phyloP scores from a whole-genome alignment of 2,113 vertebrate species.

The Formicarius rufipectus region DNA sequence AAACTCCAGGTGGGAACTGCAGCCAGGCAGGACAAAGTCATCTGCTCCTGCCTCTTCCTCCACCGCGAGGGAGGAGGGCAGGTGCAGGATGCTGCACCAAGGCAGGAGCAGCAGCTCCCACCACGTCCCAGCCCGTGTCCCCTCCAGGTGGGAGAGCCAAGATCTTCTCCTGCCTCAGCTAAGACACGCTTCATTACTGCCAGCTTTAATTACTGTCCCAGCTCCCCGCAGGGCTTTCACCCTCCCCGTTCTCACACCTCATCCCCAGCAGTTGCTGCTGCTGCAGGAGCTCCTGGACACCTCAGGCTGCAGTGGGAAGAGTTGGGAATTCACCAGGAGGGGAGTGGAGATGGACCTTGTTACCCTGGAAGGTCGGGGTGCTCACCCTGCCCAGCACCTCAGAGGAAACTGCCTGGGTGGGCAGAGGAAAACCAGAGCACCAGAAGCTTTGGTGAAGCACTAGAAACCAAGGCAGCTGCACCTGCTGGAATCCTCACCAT shows the following conservation, averaged over 20 bases:
- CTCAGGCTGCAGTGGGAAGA: not conserved
- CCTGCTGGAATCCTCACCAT: not conserved
- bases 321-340: not conserved
- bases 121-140: fast-evolving
- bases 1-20: fast-evolving
- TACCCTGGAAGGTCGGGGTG: not conserved
- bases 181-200: not conserved
- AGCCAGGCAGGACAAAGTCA: fast-evolving
- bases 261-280: not conserved
- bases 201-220: conserved; percentile 45
- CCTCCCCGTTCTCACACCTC: not conserved
- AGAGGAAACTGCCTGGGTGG: not conserved
- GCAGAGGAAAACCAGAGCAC: no score
- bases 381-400: not conserved
- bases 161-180: not conserved
- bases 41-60: not conserved
- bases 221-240: not conserved
- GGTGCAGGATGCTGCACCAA: fast-evolving
- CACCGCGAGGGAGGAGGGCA: not conserved
- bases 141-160: not conserved
- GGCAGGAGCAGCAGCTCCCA: fast-evolving
- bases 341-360: not conserved
- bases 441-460: no score
- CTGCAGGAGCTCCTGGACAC: not conserved
- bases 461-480: no score